Evolutionary conservation across 2,797 vertebrate species (phyloP), one percentile per base, ranked within the genome.

Genomic region (Podarcis siculus): DNA sequence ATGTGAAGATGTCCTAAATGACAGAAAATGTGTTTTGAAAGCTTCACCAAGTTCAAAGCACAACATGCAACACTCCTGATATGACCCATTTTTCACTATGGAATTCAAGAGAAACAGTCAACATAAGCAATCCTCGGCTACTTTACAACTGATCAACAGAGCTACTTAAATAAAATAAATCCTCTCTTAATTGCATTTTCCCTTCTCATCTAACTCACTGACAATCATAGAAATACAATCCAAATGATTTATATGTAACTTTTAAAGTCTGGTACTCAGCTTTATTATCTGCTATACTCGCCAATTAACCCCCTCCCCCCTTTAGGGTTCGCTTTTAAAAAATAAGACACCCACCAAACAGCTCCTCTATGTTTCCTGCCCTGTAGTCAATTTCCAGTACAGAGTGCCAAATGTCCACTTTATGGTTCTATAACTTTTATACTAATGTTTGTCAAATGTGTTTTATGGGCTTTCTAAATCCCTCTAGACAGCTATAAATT

Each of bases 161-260:
- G 71, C 86, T 87, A 90, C 78, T 73, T 88, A 91, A 91, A 83
- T 93, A 95, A 96, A 92, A 79, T 79, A 91, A 95, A 89, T 77
- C 87, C 87, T 89, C 94, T 91, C 90, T 90, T 95, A 91, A 94
- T 93, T 93, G 92, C 90, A 89, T 89, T 35, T 0, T 79, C 89
- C 82, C 49, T 89, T 90, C 94, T 92, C 89, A 92, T 80, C 91
- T 88, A 91, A 85, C 1, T 9, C 25, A 49, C 91, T 91, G 92
- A 93, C 92, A 91, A 95, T 91, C 4, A 13, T 69, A 32, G 61
- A 95, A 92, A 93, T 92, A 91, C 90, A 92, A 93, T 96, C 89
- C 92, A 94, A 93, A 91, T 94, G 94, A 95, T 96, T 95, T 95
- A 96, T 93, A 96, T 96, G 95, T 95, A 95, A 96, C 95, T 96